Evolutionary conservation across 2,888 invertebrate species (phyloP), one percentile per base, ranked within the genome.

Genomic region (Drosophila histrio): DNA sequence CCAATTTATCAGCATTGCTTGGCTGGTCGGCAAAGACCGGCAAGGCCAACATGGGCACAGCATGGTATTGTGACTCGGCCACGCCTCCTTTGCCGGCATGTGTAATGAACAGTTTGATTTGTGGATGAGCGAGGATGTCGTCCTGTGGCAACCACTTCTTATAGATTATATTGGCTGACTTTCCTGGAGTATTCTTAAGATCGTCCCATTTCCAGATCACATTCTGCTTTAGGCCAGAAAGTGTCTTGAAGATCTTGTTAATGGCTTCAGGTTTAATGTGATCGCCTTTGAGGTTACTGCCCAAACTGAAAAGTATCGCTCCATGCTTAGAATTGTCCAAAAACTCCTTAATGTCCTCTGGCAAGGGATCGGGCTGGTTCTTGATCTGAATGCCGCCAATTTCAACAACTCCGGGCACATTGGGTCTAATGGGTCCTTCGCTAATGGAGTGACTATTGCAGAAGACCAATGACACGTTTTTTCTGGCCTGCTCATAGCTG

Each of bases 171-270:
- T 93, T 93, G 0, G 81, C 38, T 0, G 93, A 89, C 7, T 91
- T 87, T 3, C 90, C 91, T 0, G 90, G 90, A 0, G 94, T 80
- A 3, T 90, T 89, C 13, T 93, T 92, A 0, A 93, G 93, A 24
- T 86, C 85, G 70, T 95, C 95, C 94, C 94, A 95, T 91, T 95
- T 95, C 95, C 95, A 95, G 11, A 95, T 80, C 0, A 95, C 93
- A 2, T 92, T 93, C 67, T 95, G 94, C 68, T 94, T 94, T 0
- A 95, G 77, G 60, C 92, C 92, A 1, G 93, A 91, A 46, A 95
- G 93, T 2, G 93, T 93, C 50, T 93, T 93, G 8, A 94, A 89
- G 28, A 95, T 92, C 0, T 91, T 92, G 19, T 92, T 86, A 19
- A 92, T 91, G 65, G 92, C 93, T 1, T 93, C 92, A 0, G 85